These are phyloP conservation scores for Montifringilla adamsi DNA, from an alignment of 2,113 vertebrate genomes.

Conservation along the genomic window DNA sequence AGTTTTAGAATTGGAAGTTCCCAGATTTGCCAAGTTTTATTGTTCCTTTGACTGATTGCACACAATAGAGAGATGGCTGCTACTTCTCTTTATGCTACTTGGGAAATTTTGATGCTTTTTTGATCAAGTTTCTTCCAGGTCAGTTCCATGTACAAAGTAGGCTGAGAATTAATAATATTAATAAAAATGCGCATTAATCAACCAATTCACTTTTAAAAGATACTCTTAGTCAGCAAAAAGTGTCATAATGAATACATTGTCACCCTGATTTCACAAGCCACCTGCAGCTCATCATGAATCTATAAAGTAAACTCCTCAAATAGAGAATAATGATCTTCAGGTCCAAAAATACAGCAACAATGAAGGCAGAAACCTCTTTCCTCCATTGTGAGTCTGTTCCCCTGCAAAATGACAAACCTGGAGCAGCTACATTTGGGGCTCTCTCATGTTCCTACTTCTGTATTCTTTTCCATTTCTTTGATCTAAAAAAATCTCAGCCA, in stretches of 20 bases:
- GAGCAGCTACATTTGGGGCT: background rate
- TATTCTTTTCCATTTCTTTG: constrained; percentile 9
- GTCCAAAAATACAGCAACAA: constrained; percentile 25
- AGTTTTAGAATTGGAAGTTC: background rate
- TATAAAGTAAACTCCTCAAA: constrained; percentile 47
- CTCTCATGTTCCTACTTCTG: background rate
- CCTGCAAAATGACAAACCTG: background rate
- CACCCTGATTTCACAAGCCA: constrained; percentile 3
- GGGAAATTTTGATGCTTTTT: background rate
- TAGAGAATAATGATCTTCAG: background rate
- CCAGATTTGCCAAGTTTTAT: background rate
- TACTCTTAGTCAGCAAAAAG: constrained; percentile 16
- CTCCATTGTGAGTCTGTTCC: constrained; percentile 1
- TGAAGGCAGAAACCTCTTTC: background rate
- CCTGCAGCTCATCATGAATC: constrained; percentile 40
- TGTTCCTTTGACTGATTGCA: background rate
- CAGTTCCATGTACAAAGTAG: background rate
- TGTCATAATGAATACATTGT: constrained; percentile 20
- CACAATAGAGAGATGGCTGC: background rate
- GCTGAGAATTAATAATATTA: constrained; percentile 4
- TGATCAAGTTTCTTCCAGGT: background rate
- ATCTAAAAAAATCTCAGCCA: background rate
- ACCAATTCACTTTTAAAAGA: constrained; percentile 11
- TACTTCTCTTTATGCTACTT: background rate
- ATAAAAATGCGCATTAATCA: constrained; percentile 21